phyloP scores from a whole-genome alignment of 2,113 vertebrate genomes.

The Spilogale gracilis region DNA sequence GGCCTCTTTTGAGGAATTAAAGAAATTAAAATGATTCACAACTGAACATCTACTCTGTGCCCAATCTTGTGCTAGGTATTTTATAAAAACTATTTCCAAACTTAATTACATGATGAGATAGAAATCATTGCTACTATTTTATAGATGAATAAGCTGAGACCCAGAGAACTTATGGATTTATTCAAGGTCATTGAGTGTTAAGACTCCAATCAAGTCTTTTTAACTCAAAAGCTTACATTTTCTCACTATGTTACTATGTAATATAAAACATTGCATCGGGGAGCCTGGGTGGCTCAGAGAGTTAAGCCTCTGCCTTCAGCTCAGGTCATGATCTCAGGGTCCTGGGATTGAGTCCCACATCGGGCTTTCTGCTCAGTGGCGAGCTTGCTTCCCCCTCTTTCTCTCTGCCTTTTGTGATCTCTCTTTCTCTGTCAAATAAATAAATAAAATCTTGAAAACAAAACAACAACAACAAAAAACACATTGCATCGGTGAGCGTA shows the following conservation, averaged over 20 bases:
- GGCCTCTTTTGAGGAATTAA: neutral
- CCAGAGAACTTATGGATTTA: constrained; percentile 14
- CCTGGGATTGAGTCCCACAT: too few species aligned
- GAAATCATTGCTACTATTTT: neutral
- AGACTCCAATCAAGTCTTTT: neutral
- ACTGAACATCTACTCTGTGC: neutral
- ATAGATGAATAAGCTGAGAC: neutral
- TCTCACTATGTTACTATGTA: neutral
- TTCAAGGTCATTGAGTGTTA: neutral
- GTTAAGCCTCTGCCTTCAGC: too few species aligned
- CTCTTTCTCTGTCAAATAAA: too few species aligned
- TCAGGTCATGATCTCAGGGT: too few species aligned
- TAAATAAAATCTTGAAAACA: too few species aligned
- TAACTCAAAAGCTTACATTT: neutral
- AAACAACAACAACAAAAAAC: too few species aligned
- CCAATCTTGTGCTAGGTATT: neutral
- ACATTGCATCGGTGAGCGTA: constrained; percentile 42
- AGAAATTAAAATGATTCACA: constrained; percentile 45
- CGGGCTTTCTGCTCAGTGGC: too few species aligned
- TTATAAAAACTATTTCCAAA: constrained; percentile 17
- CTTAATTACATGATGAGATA: neutral
- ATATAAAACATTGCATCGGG: constrained; percentile 9
- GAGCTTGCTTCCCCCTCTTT: too few species aligned
- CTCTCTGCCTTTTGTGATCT: too few species aligned
- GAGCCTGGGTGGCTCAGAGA: neutral